phyloP scores from a whole-genome alignment of 2,888 invertebrate genomes.

The Chalcosyrphus nemorum region DNA sequence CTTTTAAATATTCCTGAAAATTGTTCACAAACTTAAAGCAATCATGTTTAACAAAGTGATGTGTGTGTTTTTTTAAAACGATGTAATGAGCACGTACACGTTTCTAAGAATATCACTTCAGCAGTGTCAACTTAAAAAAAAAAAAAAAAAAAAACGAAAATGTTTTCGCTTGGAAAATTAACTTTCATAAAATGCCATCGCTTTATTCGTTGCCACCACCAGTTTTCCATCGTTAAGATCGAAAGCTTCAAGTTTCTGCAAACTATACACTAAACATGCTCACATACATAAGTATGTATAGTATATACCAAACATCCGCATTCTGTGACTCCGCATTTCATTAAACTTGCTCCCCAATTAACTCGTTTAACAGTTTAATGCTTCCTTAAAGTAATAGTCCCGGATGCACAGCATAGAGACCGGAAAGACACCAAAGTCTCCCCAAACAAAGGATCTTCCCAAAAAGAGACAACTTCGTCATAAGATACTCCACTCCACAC shows the following conservation, averaged over 20 bases:
- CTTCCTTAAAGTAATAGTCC: conserved; percentile 70
- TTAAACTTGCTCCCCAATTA: conserved; percentile 72
- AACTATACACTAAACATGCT: not conserved
- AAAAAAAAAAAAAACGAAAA: conserved; percentile 35
- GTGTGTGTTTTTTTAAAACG: not conserved
- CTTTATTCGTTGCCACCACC: not conserved
- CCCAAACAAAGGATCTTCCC: conserved; percentile 50
- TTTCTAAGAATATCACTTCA: not conserved
- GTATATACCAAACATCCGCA: no score
- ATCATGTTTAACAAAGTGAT: no score
- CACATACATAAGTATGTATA: no score
- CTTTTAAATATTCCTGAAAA: no score
- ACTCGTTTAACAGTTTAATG: conserved; percentile 73
- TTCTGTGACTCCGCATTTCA: conserved; percentile 70
- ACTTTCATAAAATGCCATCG: conserved; percentile 39
- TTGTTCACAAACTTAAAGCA: no score
- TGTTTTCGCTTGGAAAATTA: conserved; percentile 31
- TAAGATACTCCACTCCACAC: conserved; percentile 41
- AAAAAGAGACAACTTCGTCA: conserved; percentile 52
- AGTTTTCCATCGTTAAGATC: conserved; percentile 6
- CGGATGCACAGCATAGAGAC: conserved; percentile 52
- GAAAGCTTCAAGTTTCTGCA: conserved; percentile 30
- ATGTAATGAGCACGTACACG: conserved; percentile 38
- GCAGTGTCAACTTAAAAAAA: not conserved
- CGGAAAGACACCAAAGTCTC: conserved; percentile 41